phyloP scores from a whole-genome alignment of 2,113 vertebrate species.

The Hyaena hyaena region DNA sequence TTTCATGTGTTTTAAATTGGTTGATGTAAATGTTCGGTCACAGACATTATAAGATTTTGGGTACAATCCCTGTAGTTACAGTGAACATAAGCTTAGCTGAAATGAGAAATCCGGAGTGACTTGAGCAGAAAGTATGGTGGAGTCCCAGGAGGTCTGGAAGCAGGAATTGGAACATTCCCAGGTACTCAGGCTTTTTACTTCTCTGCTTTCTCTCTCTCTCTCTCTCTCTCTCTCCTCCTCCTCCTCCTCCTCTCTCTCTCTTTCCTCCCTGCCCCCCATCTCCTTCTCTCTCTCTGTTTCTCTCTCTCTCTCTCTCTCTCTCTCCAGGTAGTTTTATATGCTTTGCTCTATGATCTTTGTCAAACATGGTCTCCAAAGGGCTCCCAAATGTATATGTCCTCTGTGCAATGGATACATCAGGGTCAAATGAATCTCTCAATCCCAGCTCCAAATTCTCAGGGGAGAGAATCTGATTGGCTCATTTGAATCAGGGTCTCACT shows the following conservation, averaged over 20 bases:
- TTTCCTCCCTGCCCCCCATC: not conserved
- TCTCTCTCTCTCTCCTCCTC: not conserved
- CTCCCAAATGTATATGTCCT: not conserved
- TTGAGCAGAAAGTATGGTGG: not conserved
- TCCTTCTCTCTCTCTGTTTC: fast-evolving
- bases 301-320: not conserved
- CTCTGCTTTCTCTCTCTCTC: not conserved
- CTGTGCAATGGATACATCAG: not conserved
- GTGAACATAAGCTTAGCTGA: not conserved
- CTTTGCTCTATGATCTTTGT: not conserved
- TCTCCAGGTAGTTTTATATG: not conserved
- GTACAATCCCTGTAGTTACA: not conserved
- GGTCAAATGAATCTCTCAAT: not conserved
- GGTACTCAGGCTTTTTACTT: not conserved
- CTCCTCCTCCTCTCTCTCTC: not conserved
- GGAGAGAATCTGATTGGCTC: not conserved
- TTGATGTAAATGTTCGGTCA: not conserved
- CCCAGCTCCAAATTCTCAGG: not conserved
- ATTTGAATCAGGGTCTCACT: not conserved
- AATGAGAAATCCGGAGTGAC: not conserved
- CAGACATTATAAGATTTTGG: not conserved
- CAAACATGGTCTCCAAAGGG: not conserved
- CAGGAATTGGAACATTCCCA: not conserved
- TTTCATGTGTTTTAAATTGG: not conserved
- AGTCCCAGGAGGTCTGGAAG: not conserved